These are phyloP conservation scores for Pseudotriccus pelzelni DNA, from an alignment of 2,797 vertebrate species.

Conservation along the genomic window DNA sequence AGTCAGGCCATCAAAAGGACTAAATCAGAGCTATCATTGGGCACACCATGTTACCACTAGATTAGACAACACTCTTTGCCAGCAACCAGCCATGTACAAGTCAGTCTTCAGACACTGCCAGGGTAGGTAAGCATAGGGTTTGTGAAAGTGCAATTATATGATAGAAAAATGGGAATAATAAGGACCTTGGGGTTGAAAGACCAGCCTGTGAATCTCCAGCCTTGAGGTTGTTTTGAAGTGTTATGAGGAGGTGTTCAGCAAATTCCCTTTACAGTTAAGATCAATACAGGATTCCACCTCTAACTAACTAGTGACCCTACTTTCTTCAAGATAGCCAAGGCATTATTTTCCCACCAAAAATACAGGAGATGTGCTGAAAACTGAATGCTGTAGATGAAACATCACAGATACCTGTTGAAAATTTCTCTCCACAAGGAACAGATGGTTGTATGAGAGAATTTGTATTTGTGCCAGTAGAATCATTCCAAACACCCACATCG, in stretches of 20 bases:
- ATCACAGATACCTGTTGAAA: conserved; percentile 58
- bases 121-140: not conserved
- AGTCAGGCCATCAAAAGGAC: not conserved
- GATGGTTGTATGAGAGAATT: conserved; percentile 47
- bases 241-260: not conserved
- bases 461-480: conserved; percentile 48
- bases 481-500: conserved; percentile 35
- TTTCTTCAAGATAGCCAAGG: not conserved
- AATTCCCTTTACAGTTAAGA: not conserved
- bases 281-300: not conserved
- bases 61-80: not conserved
- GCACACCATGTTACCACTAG: not conserved
- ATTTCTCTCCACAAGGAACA: conserved; percentile 32
- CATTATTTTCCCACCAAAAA: not conserved
- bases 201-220: not conserved
- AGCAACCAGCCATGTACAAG: not conserved
- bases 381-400: not conserved
- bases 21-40: not conserved
- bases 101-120: not conserved
- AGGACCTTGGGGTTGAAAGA: not conserved
- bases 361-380: not conserved
- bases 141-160: not conserved
- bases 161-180: not conserved
- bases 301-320: not conserved
- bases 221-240: not conserved